Base-by-base conservation (phyloP, 2,797 vertebrate species). In the Dryobates pubescens region DNA sequence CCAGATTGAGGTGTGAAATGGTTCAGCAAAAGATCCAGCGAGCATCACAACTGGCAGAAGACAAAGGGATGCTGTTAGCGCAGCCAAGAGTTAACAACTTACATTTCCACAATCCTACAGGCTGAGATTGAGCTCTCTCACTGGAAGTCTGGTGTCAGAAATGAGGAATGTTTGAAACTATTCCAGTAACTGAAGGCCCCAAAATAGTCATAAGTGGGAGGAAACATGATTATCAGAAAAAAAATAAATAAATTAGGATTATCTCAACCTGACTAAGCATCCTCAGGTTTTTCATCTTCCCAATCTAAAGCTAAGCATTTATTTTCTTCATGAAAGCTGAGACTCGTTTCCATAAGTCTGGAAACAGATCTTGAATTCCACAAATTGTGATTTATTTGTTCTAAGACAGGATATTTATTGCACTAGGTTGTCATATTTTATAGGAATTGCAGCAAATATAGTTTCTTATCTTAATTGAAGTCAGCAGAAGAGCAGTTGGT, bases 71-170 rank as follows among this genome's bases (percentile, higher is more conserved):
- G 36, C n/a, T 45, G 78, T 47, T 7, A 53, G 43, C 64, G 73
- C 26, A 82, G 78, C 18, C 72, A 88, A 70, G 34, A 85, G 65
- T 71, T 58, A 75, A 75, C 3, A 1, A 80, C 45, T 61, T 61
- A 54, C 4, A 22, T 13, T 76, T 61, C 78, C 82, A 0, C 12
- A 71, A 79, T 36, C 63, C 51, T 57, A 24, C 3, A 71, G 65
- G 12, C 59, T 15, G 14, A 11, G 1, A 86, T 51, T 74, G 68
- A 19, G 17, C 9, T 14, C 36, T 41, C 34, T 53, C 27, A 20
- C 75, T 38, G 67, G 45, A 86, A 85, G n/a, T 74, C 72, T 24
- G 64, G 22, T 56, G 62, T 87, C 79, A 95, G 72, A 80, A 94
- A 65, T 3, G 0, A 93, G 58, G 80, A 82, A 77, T 8, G 2